Evolutionary conservation across 2,888 invertebrate genomes (phyloP), one percentile per base, ranked within the genome.

Genomic region (Axea sp.): DNA sequence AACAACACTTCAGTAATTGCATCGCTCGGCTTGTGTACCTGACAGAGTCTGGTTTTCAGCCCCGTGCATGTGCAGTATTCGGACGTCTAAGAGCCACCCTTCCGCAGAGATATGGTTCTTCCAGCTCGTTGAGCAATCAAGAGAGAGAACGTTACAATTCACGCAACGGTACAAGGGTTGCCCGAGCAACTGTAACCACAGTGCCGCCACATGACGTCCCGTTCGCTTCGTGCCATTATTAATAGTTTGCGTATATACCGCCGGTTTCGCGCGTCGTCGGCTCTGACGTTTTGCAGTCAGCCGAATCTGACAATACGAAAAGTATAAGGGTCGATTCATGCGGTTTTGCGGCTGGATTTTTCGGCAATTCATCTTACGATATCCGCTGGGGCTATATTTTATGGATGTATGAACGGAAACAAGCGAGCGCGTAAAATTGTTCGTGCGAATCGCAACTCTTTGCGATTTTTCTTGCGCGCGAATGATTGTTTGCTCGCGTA

Each of bases 21-120:
- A 49, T 57, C 7, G 57, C 33, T 26, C 9, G 41, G 57, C 31
- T 41, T 19, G 60, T 67, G 67, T 57, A 67, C 62, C 53, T 68
- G 73, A 64, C 62, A 59, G 73, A 68, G 39, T 19, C 64, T 41
- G 31, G 33, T 49, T 67, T 47, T 26, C 62, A 45, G 15, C 35
- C 31, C 5, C 30, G 60, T 64, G 55, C 31, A 53, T 65, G 69
- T 55, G 62, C 49, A 39, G 22, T 31, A 57, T n/a, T 49, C 51
- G 59, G 33, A 64, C 68, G 62, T 77, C 81, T 78, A 76, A 82
- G 80, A 81, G 78, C 80, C 71, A 81, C 81, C 83, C 81, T 78
- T 80, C 77, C 73, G 81, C 78, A 80, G 82, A 83, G 83, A 84
- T 85, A 85, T 81, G 84, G 77, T 82, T 83, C 83, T 85, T 85